These are phyloP conservation scores for Galagoides demidoff DNA, from an alignment of 2,797 vertebrate genomes.

Conservation along the genomic window DNA sequence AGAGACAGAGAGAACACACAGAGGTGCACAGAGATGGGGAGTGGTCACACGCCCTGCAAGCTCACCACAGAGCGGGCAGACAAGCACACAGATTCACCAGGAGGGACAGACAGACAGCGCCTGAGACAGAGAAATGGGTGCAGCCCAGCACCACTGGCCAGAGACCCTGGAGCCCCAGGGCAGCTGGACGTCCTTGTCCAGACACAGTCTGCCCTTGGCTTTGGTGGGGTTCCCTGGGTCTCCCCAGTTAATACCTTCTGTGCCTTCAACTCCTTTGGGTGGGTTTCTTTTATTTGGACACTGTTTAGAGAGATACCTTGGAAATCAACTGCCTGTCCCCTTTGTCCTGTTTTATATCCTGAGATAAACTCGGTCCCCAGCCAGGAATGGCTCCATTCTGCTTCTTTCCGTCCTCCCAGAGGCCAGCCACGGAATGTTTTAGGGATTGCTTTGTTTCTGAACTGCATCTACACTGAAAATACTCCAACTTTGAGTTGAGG, in stretches of 20 bases:
- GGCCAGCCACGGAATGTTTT: not conserved
- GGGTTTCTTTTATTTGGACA: not conserved
- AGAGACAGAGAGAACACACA: accelerated
- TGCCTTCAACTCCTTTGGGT: too few relatives aligned
- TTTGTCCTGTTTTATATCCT: not conserved
- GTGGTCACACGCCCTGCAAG: accelerated
- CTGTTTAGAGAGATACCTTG: too few relatives aligned
- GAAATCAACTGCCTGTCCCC: not conserved
- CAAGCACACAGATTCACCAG: accelerated
- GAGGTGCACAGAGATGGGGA: accelerated
- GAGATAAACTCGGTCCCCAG: not conserved
- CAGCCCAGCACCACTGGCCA: not conserved
- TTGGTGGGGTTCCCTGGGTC: accelerated
- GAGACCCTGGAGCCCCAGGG: not conserved
- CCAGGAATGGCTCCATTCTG: too few relatives aligned
- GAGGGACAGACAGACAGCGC: not conserved
- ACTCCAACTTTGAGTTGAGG: not conserved
- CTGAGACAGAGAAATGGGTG: accelerated
- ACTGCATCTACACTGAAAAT: not conserved
- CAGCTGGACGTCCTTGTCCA: accelerated
- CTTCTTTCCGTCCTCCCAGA: not conserved
- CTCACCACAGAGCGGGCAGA: accelerated
- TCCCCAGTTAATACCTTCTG: accelerated
- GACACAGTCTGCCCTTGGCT: accelerated
- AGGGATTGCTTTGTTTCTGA: not conserved